Conservation (phyloP, 2,888 invertebrate species). For the Drosophila monieri region DNA sequence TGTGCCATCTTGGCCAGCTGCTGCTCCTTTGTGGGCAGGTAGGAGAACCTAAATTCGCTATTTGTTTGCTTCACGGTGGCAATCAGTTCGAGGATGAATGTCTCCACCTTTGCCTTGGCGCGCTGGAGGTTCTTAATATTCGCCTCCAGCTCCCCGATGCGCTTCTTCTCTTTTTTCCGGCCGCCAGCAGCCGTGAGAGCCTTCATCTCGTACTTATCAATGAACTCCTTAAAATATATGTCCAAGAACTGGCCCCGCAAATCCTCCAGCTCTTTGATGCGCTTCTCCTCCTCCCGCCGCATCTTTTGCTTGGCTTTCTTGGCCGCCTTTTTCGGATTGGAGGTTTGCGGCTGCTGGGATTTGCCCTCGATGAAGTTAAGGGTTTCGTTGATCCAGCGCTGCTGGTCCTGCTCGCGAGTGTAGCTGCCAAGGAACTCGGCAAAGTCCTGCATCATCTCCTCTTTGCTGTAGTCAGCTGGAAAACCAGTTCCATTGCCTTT, state of each 20-base stretch:
- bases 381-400: conserved; percentile 82
- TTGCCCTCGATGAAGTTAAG: conserved; percentile 82
- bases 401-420: conserved; percentile 80
- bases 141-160: conserved; percentile 81
- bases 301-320: conserved; percentile 84
- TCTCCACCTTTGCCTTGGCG: conserved; percentile 83
- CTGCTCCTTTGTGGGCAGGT: conserved; percentile 83
- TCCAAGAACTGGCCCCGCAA: conserved; percentile 82
- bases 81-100: conserved; percentile 82
- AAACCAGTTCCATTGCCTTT: conserved; percentile 38
- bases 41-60: conserved; percentile 82
- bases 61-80: conserved; percentile 82
- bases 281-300: conserved; percentile 83
- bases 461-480: conserved; percentile 62
- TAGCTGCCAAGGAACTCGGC: conserved; percentile 80
- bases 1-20: conserved; percentile 79
- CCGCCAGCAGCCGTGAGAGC: conserved; percentile 72
- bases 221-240: conserved; percentile 83
- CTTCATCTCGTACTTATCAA: conserved; percentile 81
- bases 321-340: conserved; percentile 83
- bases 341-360: conserved; percentile 78
- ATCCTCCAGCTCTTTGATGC: conserved; percentile 81
- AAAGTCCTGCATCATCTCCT: conserved; percentile 80
- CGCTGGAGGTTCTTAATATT: conserved; percentile 83
- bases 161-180: conserved; percentile 83